Base-by-base conservation (phyloP, 2,888 invertebrate genomes). In the Bembecia ichneumoniformis region DNA sequence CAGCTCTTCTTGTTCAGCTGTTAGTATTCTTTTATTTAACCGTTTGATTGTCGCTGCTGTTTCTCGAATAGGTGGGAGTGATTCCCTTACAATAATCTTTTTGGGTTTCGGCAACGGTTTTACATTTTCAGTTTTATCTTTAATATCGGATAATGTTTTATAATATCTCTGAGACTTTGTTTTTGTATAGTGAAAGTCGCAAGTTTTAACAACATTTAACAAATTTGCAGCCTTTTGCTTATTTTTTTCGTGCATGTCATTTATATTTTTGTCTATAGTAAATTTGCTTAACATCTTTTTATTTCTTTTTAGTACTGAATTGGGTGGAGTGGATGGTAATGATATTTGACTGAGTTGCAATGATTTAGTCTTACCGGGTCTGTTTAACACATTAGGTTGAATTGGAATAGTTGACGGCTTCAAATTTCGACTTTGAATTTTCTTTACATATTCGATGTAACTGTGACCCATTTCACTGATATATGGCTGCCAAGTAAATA, bases 41-140 rank as follows among this genome's bases (percentile, higher is more conserved):
- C 90, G 74, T 67, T 89, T 83, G 1, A 90, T 58, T 5, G 87
- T 82, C 1, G 90, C 75, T 11, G 78, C 65, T 2, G 82, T 91
- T 52, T 82, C 78, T 74, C 88, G 90, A 0, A 84, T 60, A n/a
- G 66, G 56, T 13, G 64, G 63, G 9, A 57, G 48, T 14, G 55
- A 44, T 35, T 55, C 51, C 57, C 60, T 72, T 9, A 52, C 3
- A 16, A 53, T 50, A 49, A 55, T 49, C 50, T 60, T 67, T 49
- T 57, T 68, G 16, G 61, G 52, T 55, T 69, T 74, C 1, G 56
- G 51, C n/a, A 60, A 44, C 14, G 64, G 52, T 52, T 68, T 73
- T 36, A 52, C 20, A 17, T 66, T 62, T 59, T 74, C 68, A 3
- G 65, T 60, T 64, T 75, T 75, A 17, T 74, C 60, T 68, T 62